These are phyloP conservation scores for Sipha flava DNA, from an alignment of 1,140 invertebrate genomes.

Conservation along the genomic window DNA sequence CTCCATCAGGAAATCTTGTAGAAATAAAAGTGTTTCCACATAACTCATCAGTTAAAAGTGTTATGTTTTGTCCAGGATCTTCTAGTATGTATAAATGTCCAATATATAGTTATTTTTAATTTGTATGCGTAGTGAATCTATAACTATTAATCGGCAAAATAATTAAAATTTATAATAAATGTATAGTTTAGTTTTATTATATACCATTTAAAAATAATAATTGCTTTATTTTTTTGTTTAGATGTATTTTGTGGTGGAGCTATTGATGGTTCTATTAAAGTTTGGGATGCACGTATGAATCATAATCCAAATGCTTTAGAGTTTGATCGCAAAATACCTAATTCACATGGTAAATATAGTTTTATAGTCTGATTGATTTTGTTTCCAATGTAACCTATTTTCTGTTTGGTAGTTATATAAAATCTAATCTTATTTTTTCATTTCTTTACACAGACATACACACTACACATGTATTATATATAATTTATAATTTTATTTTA, in stretches of 20 bases:
- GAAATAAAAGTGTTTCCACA: not conserved
- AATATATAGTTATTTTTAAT: not conserved
- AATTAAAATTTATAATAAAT: too few relatives aligned
- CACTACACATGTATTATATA: not conserved
- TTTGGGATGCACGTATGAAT: not conserved
- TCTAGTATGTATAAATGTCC: not conserved
- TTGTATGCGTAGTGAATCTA: too few relatives aligned
- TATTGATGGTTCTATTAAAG: not conserved
- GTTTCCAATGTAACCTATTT: not conserved
- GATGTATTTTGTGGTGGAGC: conserved; percentile 7
- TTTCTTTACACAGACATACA: too few relatives aligned
- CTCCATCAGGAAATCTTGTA: not conserved
- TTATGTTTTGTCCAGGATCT: conserved; percentile 3
- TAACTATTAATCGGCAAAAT: too few relatives aligned
- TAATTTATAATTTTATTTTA: not conserved
- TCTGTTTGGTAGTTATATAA: not conserved
- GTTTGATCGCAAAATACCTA: not conserved
- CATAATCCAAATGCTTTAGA: not conserved
- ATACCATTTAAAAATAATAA: too few relatives aligned
- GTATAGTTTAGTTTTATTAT: too few relatives aligned
- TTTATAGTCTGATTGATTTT: not conserved
- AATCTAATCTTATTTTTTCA: too few relatives aligned
- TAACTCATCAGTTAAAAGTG: conserved; percentile 1
- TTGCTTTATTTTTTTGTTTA: not conserved
- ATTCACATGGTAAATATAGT: conserved; percentile 1